phyloP scores from a whole-genome alignment of 2,797 vertebrate species.

The Pseudochromis fuscus region DNA sequence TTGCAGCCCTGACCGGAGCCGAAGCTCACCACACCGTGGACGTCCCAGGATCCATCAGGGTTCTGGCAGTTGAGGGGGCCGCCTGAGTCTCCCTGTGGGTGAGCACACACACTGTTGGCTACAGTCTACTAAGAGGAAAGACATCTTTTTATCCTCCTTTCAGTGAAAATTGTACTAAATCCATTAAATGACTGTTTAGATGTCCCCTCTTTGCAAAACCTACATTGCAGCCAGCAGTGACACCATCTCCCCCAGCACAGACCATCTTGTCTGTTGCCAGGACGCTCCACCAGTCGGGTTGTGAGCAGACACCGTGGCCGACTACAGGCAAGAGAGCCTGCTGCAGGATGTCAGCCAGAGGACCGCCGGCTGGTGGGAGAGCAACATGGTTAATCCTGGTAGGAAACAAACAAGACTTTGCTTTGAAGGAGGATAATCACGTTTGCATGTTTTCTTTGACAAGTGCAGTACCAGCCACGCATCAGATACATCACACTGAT shows the following conservation, averaged over 20 bases:
- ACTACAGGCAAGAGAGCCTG: constrained; percentile 90
- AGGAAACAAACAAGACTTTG: not conserved
- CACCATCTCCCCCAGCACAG: constrained; percentile 88
- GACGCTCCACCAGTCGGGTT: constrained; percentile 84
- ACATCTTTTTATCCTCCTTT: not conserved
- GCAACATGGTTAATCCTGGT: not conserved
- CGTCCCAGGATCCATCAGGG: constrained; percentile 76
- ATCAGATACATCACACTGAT: too few species aligned
- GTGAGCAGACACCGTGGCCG: constrained; percentile 76
- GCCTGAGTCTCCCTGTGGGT: constrained; percentile 86
- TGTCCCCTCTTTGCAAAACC: constrained; percentile 59
- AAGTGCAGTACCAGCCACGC: too few species aligned
- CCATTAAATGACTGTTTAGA: not conserved
- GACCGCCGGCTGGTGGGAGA: constrained; percentile 79
- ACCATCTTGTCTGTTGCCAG: constrained; percentile 83
- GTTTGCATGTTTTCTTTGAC: not conserved
- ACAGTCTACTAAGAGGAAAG: not conserved
- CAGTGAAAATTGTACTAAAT: too few species aligned
- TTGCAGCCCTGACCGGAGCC: constrained; percentile 86
- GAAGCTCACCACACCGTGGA: constrained; percentile 89
- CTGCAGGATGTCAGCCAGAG: constrained; percentile 83
- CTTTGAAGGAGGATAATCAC: not conserved
- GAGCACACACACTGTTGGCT: constrained; percentile 8
- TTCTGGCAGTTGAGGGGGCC: constrained; percentile 87
- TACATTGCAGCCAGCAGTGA: constrained; percentile 85